Evolutionary conservation across 2,113 vertebrate genomes (phyloP).

Genomic region (Caranx ignobilis): DNA sequence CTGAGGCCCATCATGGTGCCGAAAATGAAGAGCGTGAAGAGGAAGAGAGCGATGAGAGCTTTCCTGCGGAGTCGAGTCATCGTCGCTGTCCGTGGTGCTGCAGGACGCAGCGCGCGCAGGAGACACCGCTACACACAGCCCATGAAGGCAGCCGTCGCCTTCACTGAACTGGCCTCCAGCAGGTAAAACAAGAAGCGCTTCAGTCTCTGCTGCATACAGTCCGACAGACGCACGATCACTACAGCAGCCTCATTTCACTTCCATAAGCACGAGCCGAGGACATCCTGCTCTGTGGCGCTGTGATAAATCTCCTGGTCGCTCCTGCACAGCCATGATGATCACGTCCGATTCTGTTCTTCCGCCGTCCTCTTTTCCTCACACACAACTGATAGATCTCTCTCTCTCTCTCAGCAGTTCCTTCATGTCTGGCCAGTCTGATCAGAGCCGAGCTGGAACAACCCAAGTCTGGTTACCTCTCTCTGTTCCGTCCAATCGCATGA

Average conservation of each 20-base stretch:
- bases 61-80: constrained; percentile 91
- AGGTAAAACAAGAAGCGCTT: background rate
- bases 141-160: background rate
- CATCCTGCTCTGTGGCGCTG: background rate
- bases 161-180: background rate
- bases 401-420: background rate
- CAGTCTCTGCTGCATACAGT: constrained; percentile 22
- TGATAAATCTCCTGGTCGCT: background rate
- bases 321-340: constrained; percentile 2
- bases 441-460: background rate
- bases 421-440: background rate
- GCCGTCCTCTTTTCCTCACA: background rate
- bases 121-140: background rate
- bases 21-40: constrained; percentile 91
- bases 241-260: constrained; percentile 17
- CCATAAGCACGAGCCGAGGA: background rate
- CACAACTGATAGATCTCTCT: background rate
- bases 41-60: constrained; percentile 88
- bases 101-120: background rate
- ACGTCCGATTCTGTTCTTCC: background rate
- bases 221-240: background rate
- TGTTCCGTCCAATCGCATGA: background rate
- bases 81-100: constrained; percentile 76
- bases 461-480: constrained; percentile 1
- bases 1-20: constrained; percentile 92